These are phyloP conservation scores for Drosophila parvula DNA, from an alignment of 1,140 invertebrate species.

Conservation along the genomic window DNA sequence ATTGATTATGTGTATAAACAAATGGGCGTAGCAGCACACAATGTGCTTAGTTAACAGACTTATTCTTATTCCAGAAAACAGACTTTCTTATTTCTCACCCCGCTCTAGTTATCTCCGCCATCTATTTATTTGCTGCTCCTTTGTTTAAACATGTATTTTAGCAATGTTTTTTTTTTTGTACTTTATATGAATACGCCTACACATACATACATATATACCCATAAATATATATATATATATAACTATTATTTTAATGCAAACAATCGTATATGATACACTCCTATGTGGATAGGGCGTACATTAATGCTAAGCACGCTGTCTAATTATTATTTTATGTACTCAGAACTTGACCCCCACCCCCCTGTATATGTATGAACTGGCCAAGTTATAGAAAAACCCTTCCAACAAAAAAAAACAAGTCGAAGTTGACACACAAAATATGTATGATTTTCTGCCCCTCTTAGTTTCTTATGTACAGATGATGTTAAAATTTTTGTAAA, in stretches of 20 bases:
- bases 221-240: conserved; percentile 41
- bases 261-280: conserved; percentile 59
- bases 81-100: conserved; percentile 39
- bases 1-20: conserved; percentile 71
- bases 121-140: conserved; percentile 74
- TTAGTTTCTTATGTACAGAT: conserved; percentile 76
- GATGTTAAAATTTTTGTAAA: conserved; percentile 75
- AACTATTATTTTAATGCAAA: conserved; percentile 53
- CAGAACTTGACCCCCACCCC: conserved; percentile 51
- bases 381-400: conserved; percentile 60
- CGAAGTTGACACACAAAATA: conserved; percentile 50
- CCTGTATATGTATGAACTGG: conserved; percentile 54
- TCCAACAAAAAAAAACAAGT: conserved; percentile 29
- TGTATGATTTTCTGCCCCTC: conserved; percentile 49
- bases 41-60: conserved; percentile 68
- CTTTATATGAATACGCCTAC: conserved; percentile 58
- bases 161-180: conserved; percentile 71
- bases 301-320: conserved; percentile 55
- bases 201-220: conserved; percentile 44
- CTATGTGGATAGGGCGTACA: conserved; percentile 56
- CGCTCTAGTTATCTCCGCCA: conserved; percentile 37
- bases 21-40: conserved; percentile 65
- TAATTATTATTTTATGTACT: conserved; percentile 64
- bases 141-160: conserved; percentile 68
- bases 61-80: conserved; percentile 43